Evolutionary conservation across 2,797 vertebrate genomes (phyloP), one percentile per base, ranked within the genome.

Genomic region (Champsocephalus gunnari): DNA sequence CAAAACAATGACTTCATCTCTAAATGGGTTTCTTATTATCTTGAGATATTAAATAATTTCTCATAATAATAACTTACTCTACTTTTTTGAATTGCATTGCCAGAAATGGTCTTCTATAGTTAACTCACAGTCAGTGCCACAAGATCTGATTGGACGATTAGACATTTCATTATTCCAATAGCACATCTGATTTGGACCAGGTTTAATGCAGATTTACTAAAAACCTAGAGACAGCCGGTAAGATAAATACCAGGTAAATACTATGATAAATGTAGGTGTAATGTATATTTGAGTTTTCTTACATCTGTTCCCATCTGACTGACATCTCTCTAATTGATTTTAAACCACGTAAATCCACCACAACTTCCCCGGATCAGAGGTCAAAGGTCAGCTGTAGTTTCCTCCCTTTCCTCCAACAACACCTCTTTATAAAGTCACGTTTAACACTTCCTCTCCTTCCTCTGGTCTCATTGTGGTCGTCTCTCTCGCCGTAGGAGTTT

Each of bases 381-480:
- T 80, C 57, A 75, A 53, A 66, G 55, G 76, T 83, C 63, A 58
- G 19, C 47, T 44, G 9, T 19, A 16, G 49, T 21, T 71, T 8
- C 14, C 28, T 34, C 17, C 19, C 32, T 17, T 38, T 12, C 14
- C 49, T 55, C 28, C 12, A 10, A 17, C 19, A 14, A 11, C 60
- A 43, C 34, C 1, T 12, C 63, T 57, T 47, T 67, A 66, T 28
- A 49, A 80, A 62, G 57, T 14, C 48, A 60, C 24, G 5, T 16
- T 57, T 56, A 41, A 8, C 55, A 51, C 79, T 45, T 66, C 17
- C 50, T 21, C 41, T 21, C 34, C 79, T 45, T 66, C 17, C 50
- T 21, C 41, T 21, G 41, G 57, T 82, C 70, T 87, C 76, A 75
- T 73, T 72, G 73, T 83, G 82, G 81, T 84, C 79, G 71, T 80